Conservation (phyloP, 2,888 invertebrate species). For the Latrodectus elegans region DNA sequence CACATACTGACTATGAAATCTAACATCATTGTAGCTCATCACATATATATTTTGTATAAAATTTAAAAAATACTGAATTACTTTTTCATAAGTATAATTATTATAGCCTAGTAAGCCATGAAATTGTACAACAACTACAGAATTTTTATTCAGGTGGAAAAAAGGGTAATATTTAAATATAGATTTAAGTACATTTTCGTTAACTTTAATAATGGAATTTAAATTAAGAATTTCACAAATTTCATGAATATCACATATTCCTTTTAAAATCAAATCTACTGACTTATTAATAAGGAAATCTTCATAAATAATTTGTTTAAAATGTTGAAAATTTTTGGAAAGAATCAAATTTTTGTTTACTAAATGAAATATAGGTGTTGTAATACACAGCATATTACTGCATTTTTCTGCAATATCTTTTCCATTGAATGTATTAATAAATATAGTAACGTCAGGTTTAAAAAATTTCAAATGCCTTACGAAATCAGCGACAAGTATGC, state of each 20-base stretch:
- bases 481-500: constrained; percentile 8
- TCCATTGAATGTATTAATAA: constrained; percentile 37
- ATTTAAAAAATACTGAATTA: constrained; percentile 42
- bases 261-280: constrained; percentile 47
- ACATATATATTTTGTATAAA: constrained; percentile 17
- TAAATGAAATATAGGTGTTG: constrained; percentile 22
- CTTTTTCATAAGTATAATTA: constrained; percentile 1
- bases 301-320: constrained; percentile 23
- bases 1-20: constrained; percentile 27
- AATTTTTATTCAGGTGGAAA: constrained; percentile 9
- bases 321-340: constrained; percentile 4
- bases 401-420: constrained; percentile 25
- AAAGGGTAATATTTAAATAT: constrained; percentile 23
- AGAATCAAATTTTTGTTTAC: neutral
- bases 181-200: constrained; percentile 1
- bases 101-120: constrained; percentile 41
- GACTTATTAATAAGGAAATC: constrained; percentile 38
- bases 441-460: constrained; percentile 31
- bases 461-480: constrained; percentile 35
- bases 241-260: constrained; percentile 12
- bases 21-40: constrained; percentile 31
- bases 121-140: constrained; percentile 7
- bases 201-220: constrained; percentile 10
- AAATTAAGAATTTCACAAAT: constrained; percentile 41
- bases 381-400: constrained; percentile 5